Evolutionary conservation across 2,113 vertebrate genomes (phyloP), one percentile per base, ranked within the genome.

Genomic region (Stomatorhinus ivindoensis): DNA sequence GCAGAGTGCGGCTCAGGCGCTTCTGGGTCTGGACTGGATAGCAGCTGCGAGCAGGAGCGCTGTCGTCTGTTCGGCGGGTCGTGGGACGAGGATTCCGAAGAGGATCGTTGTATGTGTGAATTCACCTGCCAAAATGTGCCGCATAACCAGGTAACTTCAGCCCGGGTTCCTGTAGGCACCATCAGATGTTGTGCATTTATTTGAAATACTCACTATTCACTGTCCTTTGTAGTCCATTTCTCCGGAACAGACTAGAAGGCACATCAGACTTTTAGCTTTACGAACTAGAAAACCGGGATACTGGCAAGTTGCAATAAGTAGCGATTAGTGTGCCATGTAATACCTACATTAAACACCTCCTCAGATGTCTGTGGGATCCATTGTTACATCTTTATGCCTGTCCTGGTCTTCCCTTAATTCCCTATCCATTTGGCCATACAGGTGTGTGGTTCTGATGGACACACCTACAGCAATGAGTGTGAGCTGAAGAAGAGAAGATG

Each of bases 71-170:
- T 93, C 0, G 98, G 97, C 0, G 98, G 98, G 69, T 91, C 95
- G 35, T 99, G 98, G 98, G 97, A 99, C 0, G 98, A 98, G 73
- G 98, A 99, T 19, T 95, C 94, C 0, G 98, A 99, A 89, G 98
- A 99, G 0, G 97, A 98, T 42, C 96, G 95, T 0, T 99, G 98
- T 0, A 89, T 97, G 58, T 99, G 98, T 1, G 97, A 97, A 92
- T 98, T 97, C 92, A 96, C 55, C 90, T 99, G 98, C 93, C 93
- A 91, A 51, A 94, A 93, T 0, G 96, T 97, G 27, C 96, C 93
- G 0, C 94, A 92, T 87, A 97, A 89, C 90, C 88, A 73, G 89
- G 93, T 94, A 87, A 90, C 31, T 15, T 55, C 61, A 8, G 31
- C 27, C 88, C 24, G 35, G 51, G 7, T 19, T 53, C 48, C 47